These are phyloP conservation scores for Monopterus albus DNA, from an alignment of 2,113 vertebrate genomes.

Conservation along the genomic window DNA sequence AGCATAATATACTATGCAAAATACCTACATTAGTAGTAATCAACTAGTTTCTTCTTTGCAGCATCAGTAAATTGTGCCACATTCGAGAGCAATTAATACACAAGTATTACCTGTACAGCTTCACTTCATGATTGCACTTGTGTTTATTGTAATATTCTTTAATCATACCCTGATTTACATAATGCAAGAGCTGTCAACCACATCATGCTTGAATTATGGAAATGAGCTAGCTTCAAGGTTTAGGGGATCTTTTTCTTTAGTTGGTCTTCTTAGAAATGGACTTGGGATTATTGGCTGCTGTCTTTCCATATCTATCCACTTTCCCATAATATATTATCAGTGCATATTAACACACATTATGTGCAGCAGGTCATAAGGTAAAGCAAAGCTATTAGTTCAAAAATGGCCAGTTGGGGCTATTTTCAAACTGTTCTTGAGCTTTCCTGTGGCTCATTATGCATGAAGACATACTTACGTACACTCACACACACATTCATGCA, in stretches of 20 bases:
- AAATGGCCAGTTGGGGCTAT: too few species aligned
- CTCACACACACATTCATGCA: slow-evolving; percentile 5
- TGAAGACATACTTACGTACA: not conserved
- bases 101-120: slow-evolving; percentile 33
- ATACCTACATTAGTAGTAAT: slow-evolving; percentile 34
- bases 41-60: slow-evolving; percentile 10
- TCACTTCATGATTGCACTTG: slow-evolving; percentile 52
- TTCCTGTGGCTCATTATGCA: not conserved
- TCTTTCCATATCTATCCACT: not conserved
- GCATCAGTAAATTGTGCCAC: slow-evolving; percentile 23
- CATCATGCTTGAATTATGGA: slow-evolving; percentile 57
- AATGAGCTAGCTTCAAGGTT: slow-evolving; percentile 29
- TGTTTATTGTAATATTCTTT: slow-evolving; percentile 54
- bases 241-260: not conserved
- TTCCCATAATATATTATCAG: not conserved
- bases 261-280: slow-evolving; percentile 28
- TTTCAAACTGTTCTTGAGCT: not conserved
- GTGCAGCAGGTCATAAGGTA: not conserved
- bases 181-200: slow-evolving; percentile 54
- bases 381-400: not conserved
- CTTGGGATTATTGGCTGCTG: slow-evolving; percentile 21
- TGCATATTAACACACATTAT: not conserved
- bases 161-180: slow-evolving; percentile 64
- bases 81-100: slow-evolving; percentile 40
- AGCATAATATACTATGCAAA: slow-evolving; percentile 8